Evolutionary conservation across 2,888 invertebrate genomes (phyloP).

Genomic region (Scaptomyza flava): DNA sequence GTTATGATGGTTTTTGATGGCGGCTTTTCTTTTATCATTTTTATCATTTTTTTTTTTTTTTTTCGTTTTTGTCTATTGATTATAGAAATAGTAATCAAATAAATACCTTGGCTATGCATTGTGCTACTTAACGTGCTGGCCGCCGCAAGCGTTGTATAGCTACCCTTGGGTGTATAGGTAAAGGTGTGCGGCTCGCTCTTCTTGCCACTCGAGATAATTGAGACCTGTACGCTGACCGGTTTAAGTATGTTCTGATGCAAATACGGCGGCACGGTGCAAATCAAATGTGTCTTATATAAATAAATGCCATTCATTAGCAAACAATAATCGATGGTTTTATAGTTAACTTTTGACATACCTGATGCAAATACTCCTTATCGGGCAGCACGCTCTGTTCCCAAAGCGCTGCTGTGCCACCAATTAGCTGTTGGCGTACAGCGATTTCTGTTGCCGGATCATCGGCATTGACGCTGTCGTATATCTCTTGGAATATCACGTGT

Average conservation of each 20-base stretch:
- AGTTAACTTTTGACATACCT: conserved; percentile 85
- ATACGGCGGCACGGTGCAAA: conserved; percentile 94
- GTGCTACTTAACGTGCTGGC: conserved; percentile 83
- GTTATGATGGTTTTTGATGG: conserved; percentile 21
- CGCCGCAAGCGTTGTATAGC: conserved; percentile 81
- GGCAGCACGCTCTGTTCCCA: conserved; percentile 94
- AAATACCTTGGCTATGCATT: conserved; percentile 84
- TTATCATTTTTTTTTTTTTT: not conserved
- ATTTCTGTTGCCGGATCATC: conserved; percentile 72
- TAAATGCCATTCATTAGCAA: too few species aligned
- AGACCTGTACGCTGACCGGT: conserved; percentile 90
- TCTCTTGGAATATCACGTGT: conserved; percentile 89
- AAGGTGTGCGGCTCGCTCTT: conserved; percentile 94
- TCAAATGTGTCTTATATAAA: conserved; percentile 90
- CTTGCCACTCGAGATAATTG: conserved; percentile 93
- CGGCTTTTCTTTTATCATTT: not conserved
- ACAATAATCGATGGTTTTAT: too few species aligned
- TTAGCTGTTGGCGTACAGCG: conserved; percentile 83
- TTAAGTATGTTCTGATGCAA: conserved; percentile 87
- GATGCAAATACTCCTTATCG: conserved; percentile 95
- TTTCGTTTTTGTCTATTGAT: not conserved
- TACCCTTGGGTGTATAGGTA: conserved; percentile 89
- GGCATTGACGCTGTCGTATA: conserved; percentile 76
- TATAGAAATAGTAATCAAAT: conserved; percentile 70
- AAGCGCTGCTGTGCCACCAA: conserved; percentile 84